phyloP scores from a whole-genome alignment of 2,888 invertebrate genomes.

The Osmoderma eremita region DNA sequence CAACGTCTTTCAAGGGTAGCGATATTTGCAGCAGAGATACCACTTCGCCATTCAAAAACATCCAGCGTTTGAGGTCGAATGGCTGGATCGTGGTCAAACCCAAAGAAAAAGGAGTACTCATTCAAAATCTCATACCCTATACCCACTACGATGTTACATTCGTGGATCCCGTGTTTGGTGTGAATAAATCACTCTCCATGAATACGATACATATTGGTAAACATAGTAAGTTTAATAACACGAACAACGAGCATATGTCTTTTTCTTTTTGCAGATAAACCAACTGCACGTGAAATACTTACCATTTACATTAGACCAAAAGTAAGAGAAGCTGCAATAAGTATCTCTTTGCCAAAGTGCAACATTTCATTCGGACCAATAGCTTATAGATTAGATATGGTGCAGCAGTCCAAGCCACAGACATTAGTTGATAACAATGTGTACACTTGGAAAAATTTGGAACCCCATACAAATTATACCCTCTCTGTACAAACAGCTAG shows the following conservation, averaged over 20 bases:
- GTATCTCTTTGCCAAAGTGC: conserved; percentile 51
- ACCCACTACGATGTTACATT: conserved; percentile 57
- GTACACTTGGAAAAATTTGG: conserved; percentile 51
- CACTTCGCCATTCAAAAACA: conserved; percentile 46
- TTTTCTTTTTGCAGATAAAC: conserved; percentile 51
- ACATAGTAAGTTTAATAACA: not conserved
- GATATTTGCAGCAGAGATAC: conserved; percentile 50
- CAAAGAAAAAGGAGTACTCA: conserved; percentile 52
- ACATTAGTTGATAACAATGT: conserved; percentile 49
- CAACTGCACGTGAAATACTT: conserved; percentile 55
- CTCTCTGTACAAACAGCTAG: conserved; percentile 52
- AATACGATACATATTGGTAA: conserved; percentile 57
- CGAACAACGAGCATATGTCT: not conserved
- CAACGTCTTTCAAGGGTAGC: conserved; percentile 51
- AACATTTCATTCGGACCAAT: conserved; percentile 53
- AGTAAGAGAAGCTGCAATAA: conserved; percentile 9
- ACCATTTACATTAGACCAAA: conserved; percentile 35
- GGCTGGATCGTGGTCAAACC: conserved; percentile 54
- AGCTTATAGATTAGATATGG: conserved; percentile 52
- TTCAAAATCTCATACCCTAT: conserved; percentile 56
- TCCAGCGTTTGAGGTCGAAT: conserved; percentile 55
- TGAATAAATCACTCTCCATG: conserved; percentile 48
- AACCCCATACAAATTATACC: conserved; percentile 55
- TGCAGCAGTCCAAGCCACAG: conserved; percentile 46
- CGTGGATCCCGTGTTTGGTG: conserved; percentile 55